Evolutionary conservation across 2,113 vertebrate genomes (phyloP).

Genomic region (Paraplagusia blochii): DNA sequence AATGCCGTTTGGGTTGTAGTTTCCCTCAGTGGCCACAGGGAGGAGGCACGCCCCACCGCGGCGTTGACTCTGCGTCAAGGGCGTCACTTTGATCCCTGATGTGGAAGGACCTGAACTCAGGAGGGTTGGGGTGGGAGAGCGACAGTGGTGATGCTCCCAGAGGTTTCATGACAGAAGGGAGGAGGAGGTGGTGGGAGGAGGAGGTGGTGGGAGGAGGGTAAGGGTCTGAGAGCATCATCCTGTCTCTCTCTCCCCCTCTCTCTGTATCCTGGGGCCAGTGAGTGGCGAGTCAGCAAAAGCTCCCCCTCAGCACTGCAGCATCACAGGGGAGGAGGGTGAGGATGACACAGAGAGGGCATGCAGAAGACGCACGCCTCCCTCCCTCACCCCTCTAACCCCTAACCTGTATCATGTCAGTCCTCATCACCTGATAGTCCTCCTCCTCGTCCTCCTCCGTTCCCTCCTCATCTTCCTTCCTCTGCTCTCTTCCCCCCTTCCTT

Average conservation of each 20-base stretch:
- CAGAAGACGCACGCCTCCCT: slow-evolving; percentile 6
- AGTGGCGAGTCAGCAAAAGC: slow-evolving; percentile 56
- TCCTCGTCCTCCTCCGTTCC: slow-evolving; percentile 3
- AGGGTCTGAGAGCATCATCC: slow-evolving; percentile 19
- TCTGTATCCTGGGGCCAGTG: not conserved
- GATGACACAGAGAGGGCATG: slow-evolving; percentile 13
- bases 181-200: not conserved
- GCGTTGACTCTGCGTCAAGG: slow-evolving; percentile 28
- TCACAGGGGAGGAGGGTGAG: slow-evolving; percentile 16
- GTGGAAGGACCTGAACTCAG: slow-evolving; percentile 22
- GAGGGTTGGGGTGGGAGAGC: not conserved
- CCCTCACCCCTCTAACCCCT: too few species aligned
- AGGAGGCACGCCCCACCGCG: slow-evolving; percentile 36
- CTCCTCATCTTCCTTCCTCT: not conserved
- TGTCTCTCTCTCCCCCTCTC: too few species aligned
- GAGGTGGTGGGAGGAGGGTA: not conserved
- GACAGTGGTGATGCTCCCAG: slow-evolving; percentile 9
- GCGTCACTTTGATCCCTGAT: slow-evolving; percentile 47
- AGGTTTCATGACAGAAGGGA: not conserved
- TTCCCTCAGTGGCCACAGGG: slow-evolving; percentile 23
- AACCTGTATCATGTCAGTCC: slow-evolving; percentile 17
- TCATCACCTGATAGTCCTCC: slow-evolving; percentile 39
- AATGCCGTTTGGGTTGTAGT: not conserved
- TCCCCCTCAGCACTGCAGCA: slow-evolving; percentile 28
- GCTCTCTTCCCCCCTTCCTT: too few species aligned